Conservation (phyloP, 2,797 vertebrate genomes). For the Malurus splendens region DNA sequence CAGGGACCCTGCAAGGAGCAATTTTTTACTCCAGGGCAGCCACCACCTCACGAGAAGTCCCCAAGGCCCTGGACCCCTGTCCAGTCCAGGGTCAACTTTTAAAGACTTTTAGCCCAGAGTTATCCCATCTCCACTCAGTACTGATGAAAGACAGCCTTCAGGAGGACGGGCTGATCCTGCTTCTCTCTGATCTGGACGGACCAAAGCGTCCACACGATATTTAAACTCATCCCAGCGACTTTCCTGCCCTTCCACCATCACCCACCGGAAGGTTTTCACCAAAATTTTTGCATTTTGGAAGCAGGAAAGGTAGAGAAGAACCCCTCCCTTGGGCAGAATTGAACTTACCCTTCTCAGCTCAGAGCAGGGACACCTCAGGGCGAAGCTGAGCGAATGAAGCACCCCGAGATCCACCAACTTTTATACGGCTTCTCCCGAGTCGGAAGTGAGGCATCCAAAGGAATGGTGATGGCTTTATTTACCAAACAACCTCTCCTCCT, state of each 20-base stretch:
- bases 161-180: fast-evolving
- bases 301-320: neutral
- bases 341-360: neutral
- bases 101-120: neutral
- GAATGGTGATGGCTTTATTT: constrained; percentile 49
- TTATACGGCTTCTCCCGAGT: neutral
- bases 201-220: neutral
- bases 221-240: too few species aligned
- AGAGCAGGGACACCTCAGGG: fast-evolving
- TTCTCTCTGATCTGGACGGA: neutral
- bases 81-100: too few species aligned
- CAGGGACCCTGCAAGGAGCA: neutral
- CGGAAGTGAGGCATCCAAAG: constrained; percentile 26
- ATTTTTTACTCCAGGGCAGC: neutral
- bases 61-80: fast-evolving
- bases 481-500: neutral
- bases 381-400: neutral
- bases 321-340: fast-evolving
- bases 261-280: fast-evolving
- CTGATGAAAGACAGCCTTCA: fast-evolving
- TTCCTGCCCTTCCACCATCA: neutral
- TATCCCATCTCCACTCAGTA: fast-evolving
- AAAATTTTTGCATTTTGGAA: neutral
- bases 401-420: neutral
- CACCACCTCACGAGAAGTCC: fast-evolving